Conservation (phyloP, 2,113 vertebrate species). For the Labrus mixtus region DNA sequence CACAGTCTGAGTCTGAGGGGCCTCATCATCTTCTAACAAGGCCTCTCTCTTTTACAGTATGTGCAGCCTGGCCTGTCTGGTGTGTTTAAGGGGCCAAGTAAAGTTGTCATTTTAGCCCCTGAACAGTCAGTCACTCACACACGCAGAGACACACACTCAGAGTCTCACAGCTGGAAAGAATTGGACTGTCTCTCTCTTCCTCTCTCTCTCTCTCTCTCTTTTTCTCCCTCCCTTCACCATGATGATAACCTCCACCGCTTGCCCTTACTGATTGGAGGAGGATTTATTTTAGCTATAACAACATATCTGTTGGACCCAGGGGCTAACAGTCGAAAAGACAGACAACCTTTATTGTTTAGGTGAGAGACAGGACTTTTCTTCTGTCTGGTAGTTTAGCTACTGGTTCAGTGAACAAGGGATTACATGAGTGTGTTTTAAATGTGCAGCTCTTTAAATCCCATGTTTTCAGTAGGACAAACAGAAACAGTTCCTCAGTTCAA, state of each 20-base stretch:
- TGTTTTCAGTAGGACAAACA: background rate
- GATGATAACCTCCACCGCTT: slow-evolving; percentile 78
- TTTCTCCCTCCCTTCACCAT: slow-evolving; percentile 46
- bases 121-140: slow-evolving; percentile 56
- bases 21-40: slow-evolving; percentile 77
- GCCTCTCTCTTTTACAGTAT: slow-evolving; percentile 78
- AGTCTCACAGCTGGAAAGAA: slow-evolving; percentile 83
- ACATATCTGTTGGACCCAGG: slow-evolving; percentile 65
- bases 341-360: slow-evolving; percentile 65
- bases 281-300: slow-evolving; percentile 77
- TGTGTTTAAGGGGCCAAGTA: slow-evolving; percentile 82
- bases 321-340: slow-evolving; percentile 66
- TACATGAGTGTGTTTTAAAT: background rate
- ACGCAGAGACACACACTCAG: slow-evolving; percentile 19
- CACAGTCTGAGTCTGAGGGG: slow-evolving; percentile 50
- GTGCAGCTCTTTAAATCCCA: background rate
- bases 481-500: background rate
- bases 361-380: slow-evolving; percentile 61
- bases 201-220: slow-evolving; percentile 74
- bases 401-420: slow-evolving; percentile 30
- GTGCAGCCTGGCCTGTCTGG: slow-evolving; percentile 75
- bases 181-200: slow-evolving; percentile 81
- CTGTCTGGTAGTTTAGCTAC: slow-evolving; percentile 55
- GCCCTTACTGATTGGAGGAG: slow-evolving; percentile 65
- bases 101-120: slow-evolving; percentile 83